These are phyloP conservation scores for Clangula hyemalis DNA, from an alignment of 2,797 vertebrate species.

Conservation along the genomic window DNA sequence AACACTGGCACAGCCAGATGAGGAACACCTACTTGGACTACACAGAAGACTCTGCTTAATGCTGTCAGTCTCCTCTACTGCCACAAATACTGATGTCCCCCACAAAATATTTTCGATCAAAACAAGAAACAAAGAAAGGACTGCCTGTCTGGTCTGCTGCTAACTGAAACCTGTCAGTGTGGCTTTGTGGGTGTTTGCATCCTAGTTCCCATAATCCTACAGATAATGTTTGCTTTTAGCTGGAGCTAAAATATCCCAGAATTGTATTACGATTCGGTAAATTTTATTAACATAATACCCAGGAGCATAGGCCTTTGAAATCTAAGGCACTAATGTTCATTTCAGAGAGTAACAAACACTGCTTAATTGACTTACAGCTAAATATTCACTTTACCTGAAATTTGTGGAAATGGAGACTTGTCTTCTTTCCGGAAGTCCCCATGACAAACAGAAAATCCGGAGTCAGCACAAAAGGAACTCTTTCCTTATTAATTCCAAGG, in stretches of 20 bases:
- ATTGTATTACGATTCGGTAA: not conserved
- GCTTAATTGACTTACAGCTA: conserved; percentile 12
- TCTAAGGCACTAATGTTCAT: not conserved
- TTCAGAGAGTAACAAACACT: not conserved
- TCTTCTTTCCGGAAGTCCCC: conserved; percentile 96
- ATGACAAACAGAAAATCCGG: conserved; percentile 98
- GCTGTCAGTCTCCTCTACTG: not conserved
- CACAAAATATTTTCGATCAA: not conserved
- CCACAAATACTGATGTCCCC: not conserved
- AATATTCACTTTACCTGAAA: conserved; percentile 88
- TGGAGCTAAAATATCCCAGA: not conserved
- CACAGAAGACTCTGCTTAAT: not conserved
- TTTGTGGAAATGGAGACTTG: conserved; percentile 92
- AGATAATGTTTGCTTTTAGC: not conserved
- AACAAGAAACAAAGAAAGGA: conserved; percentile 2
- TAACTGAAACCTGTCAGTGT: not conserved
- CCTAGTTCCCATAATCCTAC: conserved; percentile 7
- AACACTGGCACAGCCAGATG: not conserved
- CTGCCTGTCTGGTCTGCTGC: not conserved
- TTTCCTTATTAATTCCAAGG: conserved; percentile 97
- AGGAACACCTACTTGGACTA: not conserved
- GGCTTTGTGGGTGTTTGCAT: not conserved
- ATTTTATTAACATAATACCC: conserved; percentile 1
- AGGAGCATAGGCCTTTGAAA: not conserved
- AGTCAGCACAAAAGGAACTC: conserved; percentile 97